phyloP scores from a whole-genome alignment of 2,888 invertebrate species.

The Caenorhabditis doughertyi region DNA sequence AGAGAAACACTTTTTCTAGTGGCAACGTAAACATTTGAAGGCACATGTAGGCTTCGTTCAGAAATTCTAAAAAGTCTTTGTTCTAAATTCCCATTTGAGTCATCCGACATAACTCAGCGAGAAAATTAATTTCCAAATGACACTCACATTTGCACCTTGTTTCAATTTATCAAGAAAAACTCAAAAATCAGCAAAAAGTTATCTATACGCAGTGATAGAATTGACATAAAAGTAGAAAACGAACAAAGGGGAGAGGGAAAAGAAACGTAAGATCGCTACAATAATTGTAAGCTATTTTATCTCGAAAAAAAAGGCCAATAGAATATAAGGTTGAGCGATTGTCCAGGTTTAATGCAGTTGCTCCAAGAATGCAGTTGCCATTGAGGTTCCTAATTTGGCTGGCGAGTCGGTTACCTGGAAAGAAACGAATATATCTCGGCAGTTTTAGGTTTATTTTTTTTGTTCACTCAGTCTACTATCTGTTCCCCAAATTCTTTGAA shows the following conservation, averaged over 20 bases:
- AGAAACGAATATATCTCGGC: too few species aligned
- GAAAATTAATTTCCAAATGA: too few species aligned
- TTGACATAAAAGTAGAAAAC: not conserved
- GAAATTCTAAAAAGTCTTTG: too few species aligned
- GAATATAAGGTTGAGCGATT: not conserved
- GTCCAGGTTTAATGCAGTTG: conserved; percentile 9
- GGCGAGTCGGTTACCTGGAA: conserved; percentile 72
- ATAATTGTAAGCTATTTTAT: conserved; percentile 25
- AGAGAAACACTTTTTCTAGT: too few species aligned
- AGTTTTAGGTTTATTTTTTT: too few species aligned
- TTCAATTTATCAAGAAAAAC: conserved; percentile 25
- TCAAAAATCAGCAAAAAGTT: conserved; percentile 13
- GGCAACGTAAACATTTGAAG: too few species aligned
- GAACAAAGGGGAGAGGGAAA: not conserved
- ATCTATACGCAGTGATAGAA: conserved; percentile 5
- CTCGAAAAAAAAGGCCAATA: not conserved
- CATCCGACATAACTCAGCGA: too few species aligned
- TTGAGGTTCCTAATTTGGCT: conserved; percentile 69
- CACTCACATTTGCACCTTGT: not conserved
- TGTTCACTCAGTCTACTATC: too few species aligned
- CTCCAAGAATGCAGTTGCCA: conserved; percentile 64
- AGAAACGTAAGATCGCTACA: conserved; percentile 26
- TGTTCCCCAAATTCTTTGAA: too few species aligned
- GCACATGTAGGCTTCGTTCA: too few species aligned
- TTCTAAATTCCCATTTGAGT: too few species aligned